phyloP scores from a whole-genome alignment of 2,888 invertebrate genomes.

The Drosophila yooni region DNA sequence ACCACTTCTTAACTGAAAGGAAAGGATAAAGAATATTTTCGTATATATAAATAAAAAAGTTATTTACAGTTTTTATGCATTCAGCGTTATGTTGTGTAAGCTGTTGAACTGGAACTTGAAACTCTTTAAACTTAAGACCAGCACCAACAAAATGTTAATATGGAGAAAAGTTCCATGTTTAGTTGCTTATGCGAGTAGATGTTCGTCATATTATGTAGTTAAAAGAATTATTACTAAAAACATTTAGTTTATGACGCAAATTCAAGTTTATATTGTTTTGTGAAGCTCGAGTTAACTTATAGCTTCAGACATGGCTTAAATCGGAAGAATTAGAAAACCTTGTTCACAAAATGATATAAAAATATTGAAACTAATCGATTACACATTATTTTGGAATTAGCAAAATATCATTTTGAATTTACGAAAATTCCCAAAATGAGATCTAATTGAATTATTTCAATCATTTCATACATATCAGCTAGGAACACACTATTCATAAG shows the following conservation, averaged over 20 bases:
- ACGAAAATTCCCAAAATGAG: too few species aligned
- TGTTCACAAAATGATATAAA: neutral
- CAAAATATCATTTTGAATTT: too few species aligned
- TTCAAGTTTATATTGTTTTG: too few species aligned
- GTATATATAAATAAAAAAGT: constrained; percentile 1
- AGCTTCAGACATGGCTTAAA: neutral
- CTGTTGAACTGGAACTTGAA: neutral
- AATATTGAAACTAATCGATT: neutral
- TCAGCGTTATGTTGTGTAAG: neutral
- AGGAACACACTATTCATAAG: neutral
- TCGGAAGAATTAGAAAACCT: neutral
- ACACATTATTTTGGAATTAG: neutral
- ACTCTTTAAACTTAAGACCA: neutral
- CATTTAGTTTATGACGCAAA: neutral
- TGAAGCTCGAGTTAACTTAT: neutral
- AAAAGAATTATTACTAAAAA: neutral
- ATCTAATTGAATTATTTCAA: neutral
- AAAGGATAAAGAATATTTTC: neutral
- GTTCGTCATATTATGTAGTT: neutral
- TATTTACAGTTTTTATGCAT: constrained; percentile 1
- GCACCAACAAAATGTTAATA: neutral
- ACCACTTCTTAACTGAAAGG: constrained; percentile 30
- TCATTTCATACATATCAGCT: neutral
- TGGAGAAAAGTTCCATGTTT: neutral
- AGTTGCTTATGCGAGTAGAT: neutral